Evolutionary conservation across 1,140 invertebrate genomes (phyloP).

Genomic region (Heliconius hewitsoni): DNA sequence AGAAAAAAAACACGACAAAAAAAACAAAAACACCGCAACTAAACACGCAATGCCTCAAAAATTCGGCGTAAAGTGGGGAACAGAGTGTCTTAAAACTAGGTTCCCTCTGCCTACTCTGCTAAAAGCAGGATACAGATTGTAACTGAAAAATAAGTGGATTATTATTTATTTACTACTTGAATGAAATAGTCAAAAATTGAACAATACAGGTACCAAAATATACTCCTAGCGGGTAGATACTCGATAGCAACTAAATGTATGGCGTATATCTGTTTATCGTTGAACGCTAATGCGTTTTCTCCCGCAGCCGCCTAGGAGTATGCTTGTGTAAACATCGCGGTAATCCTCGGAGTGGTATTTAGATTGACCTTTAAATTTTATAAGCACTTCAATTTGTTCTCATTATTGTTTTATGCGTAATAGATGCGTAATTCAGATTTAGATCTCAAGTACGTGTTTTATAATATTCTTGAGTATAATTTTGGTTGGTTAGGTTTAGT

Average conservation of each 20-base stretch:
- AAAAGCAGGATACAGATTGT: too few species aligned
- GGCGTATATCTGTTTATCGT: conserved; percentile 6
- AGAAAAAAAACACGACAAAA: too few species aligned
- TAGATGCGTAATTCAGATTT: background rate
- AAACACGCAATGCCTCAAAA: too few species aligned
- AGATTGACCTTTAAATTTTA: conserved; percentile 9
- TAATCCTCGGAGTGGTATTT: background rate
- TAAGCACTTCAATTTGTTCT: conserved; percentile 1
- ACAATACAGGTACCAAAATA: background rate
- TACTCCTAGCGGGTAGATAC: background rate
- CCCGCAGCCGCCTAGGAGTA: background rate
- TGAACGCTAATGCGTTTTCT: background rate
- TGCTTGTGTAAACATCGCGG: background rate
- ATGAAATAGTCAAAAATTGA: background rate
- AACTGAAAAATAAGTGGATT: too few species aligned
- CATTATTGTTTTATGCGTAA: conserved; percentile 8
- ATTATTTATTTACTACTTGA: too few species aligned
- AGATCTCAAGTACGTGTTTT: background rate
- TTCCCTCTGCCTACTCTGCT: too few species aligned
- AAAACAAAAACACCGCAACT: too few species aligned
- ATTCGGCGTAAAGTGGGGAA: too few species aligned
- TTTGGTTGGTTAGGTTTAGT: too few species aligned
- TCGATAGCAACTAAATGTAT: background rate
- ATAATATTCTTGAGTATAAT: background rate
- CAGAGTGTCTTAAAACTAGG: too few species aligned